Evolutionary conservation across 1,140 invertebrate genomes (phyloP).

Genomic region (Anoplophora glabripennis): DNA sequence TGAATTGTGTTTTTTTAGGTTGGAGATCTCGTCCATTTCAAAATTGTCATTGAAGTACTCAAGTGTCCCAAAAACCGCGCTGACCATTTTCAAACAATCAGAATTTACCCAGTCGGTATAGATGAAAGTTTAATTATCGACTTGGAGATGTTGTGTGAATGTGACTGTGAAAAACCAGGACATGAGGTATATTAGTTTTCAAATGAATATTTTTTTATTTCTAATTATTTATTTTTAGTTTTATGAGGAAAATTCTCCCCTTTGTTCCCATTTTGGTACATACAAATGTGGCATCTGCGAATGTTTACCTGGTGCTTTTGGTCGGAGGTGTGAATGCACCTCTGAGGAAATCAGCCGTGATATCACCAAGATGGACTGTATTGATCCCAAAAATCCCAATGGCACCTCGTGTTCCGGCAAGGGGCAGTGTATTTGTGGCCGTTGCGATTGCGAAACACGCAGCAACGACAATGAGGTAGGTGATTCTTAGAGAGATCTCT

Average conservation of each 20-base stretch:
- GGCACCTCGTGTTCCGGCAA: conserved; percentile 58
- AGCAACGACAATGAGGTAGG: conserved; percentile 26
- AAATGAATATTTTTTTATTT: not conserved
- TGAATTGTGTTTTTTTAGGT: conserved; percentile 54
- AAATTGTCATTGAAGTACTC: conserved; percentile 50
- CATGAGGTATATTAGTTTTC: conserved; percentile 42
- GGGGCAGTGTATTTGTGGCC: conserved; percentile 64
- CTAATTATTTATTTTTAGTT: conserved; percentile 31
- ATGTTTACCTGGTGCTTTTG: conserved; percentile 63
- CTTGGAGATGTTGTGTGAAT: conserved; percentile 71
- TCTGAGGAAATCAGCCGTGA: conserved; percentile 24
- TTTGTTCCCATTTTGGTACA: conserved; percentile 54
- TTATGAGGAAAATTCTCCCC: conserved; percentile 46
- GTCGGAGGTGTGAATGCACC: conserved; percentile 68
- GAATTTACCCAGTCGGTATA: conserved; percentile 74
- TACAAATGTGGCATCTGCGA: conserved; percentile 71
- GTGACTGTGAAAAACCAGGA: conserved; percentile 63
- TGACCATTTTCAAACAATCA: conserved; percentile 64
- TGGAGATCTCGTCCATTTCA: conserved; percentile 54
- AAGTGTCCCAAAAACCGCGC: conserved; percentile 58
- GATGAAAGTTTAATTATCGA: conserved; percentile 70
- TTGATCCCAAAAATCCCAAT: conserved; percentile 62
- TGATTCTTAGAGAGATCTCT: not conserved
- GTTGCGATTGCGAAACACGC: conserved; percentile 59
- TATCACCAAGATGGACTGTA: conserved; percentile 29